phyloP scores from a whole-genome alignment of 2,113 vertebrate species.

The Glaucidium brasilianum region DNA sequence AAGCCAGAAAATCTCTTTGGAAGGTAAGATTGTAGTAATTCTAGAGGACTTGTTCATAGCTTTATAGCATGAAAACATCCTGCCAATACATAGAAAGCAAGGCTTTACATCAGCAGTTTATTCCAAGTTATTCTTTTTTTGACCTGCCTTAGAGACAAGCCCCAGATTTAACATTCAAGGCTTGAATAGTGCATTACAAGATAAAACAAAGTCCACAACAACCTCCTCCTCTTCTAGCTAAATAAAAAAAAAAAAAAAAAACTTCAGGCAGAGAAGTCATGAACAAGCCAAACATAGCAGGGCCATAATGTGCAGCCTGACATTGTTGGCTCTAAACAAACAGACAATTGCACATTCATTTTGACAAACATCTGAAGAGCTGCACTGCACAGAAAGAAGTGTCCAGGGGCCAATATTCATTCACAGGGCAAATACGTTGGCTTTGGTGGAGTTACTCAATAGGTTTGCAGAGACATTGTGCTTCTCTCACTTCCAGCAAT shows the following conservation, averaged over 20 bases:
- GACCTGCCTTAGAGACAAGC: conserved; percentile 10
- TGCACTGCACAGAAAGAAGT: background rate
- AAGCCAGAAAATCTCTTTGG: conserved; percentile 22
- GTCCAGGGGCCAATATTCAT: conserved; percentile 24
- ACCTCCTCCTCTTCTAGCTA: background rate
- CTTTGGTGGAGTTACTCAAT: conserved; percentile 37
- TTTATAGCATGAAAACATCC: background rate
- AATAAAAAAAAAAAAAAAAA: background rate
- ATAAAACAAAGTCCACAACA: background rate
- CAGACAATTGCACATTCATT: conserved; percentile 33
- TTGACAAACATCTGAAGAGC: conserved; percentile 10
- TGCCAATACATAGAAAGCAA: background rate
- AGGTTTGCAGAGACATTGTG: conserved; percentile 19
- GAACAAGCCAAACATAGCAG: conserved; percentile 41
- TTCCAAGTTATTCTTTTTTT: conserved; percentile 12
- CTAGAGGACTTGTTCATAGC: background rate
- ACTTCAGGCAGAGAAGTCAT: conserved; percentile 18
- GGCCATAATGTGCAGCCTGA: background rate
- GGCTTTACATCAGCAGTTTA: background rate
- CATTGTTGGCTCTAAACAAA: conserved; percentile 25
- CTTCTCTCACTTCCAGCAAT: conserved; percentile 17
- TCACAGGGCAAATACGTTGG: background rate
- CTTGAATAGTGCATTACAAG: conserved; percentile 3
- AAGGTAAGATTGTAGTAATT: background rate
- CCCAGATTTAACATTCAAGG: background rate